A percentile compares a stretch with the other conserved stretches of the same genome.
Evolutionary conservation across 2,888 invertebrate genomes (phyloP).

Genomic region (Chrysolina haemoptera): DNA sequence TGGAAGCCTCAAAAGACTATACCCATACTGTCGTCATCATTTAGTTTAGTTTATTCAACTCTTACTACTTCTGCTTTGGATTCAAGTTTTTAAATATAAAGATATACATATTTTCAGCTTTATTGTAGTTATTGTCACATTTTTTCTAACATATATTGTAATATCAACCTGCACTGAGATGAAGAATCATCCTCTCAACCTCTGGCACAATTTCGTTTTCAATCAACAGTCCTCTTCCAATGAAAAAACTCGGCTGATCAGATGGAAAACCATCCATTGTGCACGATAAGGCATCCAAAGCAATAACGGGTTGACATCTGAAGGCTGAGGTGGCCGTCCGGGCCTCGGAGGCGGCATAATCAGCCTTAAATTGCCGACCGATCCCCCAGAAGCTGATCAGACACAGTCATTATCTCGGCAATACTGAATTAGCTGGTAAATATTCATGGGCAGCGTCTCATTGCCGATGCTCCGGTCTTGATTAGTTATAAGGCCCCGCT

Average conservation of each 20-base stretch:
- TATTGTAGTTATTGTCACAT: no score
- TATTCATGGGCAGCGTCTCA: slow-evolving; percentile 73
- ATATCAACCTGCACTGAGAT: no score
- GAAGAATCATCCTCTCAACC: no score
- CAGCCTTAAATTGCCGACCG: slow-evolving; percentile 60
- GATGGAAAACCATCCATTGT: slow-evolving; percentile 29
- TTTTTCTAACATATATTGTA: no score
- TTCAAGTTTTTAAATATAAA: no score
- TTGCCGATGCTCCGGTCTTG: slow-evolving; percentile 59
- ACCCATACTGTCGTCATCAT: no score
- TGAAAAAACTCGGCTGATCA: slow-evolving; percentile 25
- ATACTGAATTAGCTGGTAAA: slow-evolving; percentile 68
- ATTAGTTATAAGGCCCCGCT: slow-evolving; percentile 57
- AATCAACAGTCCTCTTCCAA: not conserved
- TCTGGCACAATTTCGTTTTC: no score
- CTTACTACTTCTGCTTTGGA: no score
- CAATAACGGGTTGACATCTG: slow-evolving; percentile 50
- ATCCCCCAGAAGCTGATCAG: slow-evolving; percentile 59
- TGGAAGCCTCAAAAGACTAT: no score
- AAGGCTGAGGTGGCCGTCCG: slow-evolving; percentile 41
- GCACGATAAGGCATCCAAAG: slow-evolving; percentile 42
- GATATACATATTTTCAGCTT: no score
- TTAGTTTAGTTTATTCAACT: no score
- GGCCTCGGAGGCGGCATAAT: slow-evolving; percentile 62
- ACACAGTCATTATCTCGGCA: slow-evolving; percentile 66